Conservation (phyloP, 1,140 invertebrate genomes). For the Chironomus tepperi region DNA sequence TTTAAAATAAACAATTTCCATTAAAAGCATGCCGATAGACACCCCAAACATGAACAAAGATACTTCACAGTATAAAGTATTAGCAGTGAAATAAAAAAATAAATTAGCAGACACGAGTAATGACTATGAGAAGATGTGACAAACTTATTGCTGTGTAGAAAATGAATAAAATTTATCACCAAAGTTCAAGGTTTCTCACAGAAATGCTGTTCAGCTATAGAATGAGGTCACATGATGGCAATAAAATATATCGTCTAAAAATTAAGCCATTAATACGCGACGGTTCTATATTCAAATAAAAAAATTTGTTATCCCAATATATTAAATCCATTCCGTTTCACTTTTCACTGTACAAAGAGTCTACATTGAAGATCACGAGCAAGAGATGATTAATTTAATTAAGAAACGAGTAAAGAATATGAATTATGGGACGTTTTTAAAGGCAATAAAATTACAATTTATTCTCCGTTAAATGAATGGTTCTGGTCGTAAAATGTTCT, state of each 20-base stretch:
- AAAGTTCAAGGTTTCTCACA: background rate
- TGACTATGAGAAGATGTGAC: background rate
- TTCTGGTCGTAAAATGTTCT: background rate
- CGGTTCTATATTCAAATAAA: too few relatives aligned
- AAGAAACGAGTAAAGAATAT: background rate
- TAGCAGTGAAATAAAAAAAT: background rate
- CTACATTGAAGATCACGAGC: too few relatives aligned
- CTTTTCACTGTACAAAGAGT: too few relatives aligned
- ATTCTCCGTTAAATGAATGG: background rate
- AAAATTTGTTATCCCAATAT: background rate
- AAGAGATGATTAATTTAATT: conserved; percentile 1
- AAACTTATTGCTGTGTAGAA: background rate
- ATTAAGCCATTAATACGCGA: background rate
- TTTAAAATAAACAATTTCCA: too few relatives aligned
- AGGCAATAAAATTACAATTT: conserved; percentile 14
- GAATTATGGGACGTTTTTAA: conserved; percentile 1
- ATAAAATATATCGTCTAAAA: conserved; percentile 8
- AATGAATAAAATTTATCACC: background rate
- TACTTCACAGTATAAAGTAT: background rate
- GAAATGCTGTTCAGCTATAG: background rate
- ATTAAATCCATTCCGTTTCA: background rate
- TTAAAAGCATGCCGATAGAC: too few relatives aligned
- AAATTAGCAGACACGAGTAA: background rate
- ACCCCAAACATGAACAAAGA: background rate
- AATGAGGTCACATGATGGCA: background rate